Evolutionary conservation across 1,140 invertebrate species (phyloP), one percentile per base, ranked within the genome.

Genomic region (Drosophila prosaltans): DNA sequence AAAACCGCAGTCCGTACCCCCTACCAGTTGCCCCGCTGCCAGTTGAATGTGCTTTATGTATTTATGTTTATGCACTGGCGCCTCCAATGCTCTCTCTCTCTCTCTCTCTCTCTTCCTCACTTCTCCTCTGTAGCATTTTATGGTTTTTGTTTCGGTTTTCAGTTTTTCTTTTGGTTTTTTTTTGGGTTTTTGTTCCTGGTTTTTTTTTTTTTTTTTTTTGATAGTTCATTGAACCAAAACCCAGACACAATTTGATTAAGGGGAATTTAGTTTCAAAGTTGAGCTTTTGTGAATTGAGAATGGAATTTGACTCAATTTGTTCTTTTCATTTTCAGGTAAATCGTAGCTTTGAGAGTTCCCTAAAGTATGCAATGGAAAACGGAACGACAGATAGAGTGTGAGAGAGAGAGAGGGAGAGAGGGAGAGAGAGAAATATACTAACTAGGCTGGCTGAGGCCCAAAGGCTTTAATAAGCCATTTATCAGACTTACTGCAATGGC

Each of bases 401-500:
- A 48, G 21, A 2, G 45, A 48, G 43, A 6, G 1, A 45, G 9
- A 11, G 40, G 11, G 40, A 41, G 3, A 11, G 16, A 16, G n/a
- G n/a, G 45, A 21, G 5, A 48, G 6, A 24, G 16, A 9, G 1
- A 48, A 1, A 8, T 48, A 24, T 8, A 48, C 45, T 24, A 51
- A 51, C 36, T 61, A 51, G 43, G 30, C 36, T 32, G 16, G 61
- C 43, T 32, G 65, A 69, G 68, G 67, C 61, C 41, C 68, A 55
- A 16, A 58, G 51, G 81, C 73, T 78, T 81, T 85, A 84, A 85
- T 83, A 83, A 85, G 77, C 81, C 81, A 84, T 85, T 85, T 85
- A 78, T 85, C 78, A 80, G 81, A 81, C 77, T 83, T 80, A 80
- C 58, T 55, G 61, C 24, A 32, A 24, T 21, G 32, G 36, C 6